Conservation (phyloP, 2,113 vertebrate genomes). For the Anolis sagrei region DNA sequence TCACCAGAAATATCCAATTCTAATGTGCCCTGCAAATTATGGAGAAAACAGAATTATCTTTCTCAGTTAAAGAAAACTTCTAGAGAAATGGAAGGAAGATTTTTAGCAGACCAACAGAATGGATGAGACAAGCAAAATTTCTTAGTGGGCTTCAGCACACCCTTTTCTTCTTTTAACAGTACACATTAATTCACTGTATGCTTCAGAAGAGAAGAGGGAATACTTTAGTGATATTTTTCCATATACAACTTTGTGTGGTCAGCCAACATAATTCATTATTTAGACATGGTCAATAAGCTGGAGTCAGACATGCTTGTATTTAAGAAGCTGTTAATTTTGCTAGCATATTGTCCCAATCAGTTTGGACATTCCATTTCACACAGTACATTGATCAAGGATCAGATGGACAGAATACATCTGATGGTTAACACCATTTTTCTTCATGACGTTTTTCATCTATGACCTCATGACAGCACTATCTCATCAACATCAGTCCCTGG, state of each 20-base stretch:
- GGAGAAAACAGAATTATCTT: neutral
- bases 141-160: neutral
- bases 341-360: neutral
- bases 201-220: neutral
- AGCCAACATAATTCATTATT: neutral
- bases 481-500: constrained; percentile 7
- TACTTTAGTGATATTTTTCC: neutral
- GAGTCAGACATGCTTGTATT: neutral
- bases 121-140: neutral
- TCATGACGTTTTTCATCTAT: neutral
- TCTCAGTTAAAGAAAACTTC: neutral
- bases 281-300: constrained; percentile 4
- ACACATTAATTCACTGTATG: neutral
- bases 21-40: neutral
- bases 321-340: neutral
- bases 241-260: neutral
- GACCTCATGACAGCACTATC: constrained; percentile 2
- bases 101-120: neutral
- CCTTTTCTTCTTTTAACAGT: neutral
- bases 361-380: neutral
- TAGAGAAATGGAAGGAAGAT: too few species aligned
- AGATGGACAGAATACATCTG: neutral
- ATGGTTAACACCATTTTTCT: neutral
- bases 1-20: too few species aligned
- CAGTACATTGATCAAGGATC: neutral